phyloP scores from a whole-genome alignment of 2,888 invertebrate genomes.

The Phymatocera aterrima region DNA sequence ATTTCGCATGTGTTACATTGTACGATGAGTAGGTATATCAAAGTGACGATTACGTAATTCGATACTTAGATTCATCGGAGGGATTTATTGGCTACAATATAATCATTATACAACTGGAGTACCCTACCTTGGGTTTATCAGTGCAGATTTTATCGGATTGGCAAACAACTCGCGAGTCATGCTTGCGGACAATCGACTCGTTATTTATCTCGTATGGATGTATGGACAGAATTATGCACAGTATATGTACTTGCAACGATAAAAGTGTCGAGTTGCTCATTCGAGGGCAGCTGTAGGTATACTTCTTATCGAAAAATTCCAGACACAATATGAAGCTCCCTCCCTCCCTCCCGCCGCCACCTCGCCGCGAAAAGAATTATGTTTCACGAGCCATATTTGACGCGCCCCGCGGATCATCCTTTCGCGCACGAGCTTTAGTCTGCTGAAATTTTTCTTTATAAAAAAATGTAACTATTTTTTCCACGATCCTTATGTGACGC shows the following conservation, averaged over 20 bases:
- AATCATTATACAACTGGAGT: conserved; percentile 8
- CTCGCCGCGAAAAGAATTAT: conserved; percentile 15
- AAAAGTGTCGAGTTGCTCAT: conserved; percentile 29
- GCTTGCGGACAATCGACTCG: conserved; percentile 6
- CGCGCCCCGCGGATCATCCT: conserved; percentile 5
- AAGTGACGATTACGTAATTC: not conserved
- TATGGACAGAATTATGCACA: too few relatives aligned
- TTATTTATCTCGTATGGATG: not conserved
- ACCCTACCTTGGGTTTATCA: not conserved
- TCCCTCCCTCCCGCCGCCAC: not conserved
- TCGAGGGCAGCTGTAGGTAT: not conserved
- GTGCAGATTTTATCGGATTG: not conserved
- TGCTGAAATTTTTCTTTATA: not conserved
- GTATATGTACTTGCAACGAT: not conserved
- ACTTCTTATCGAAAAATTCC: conserved; percentile 19
- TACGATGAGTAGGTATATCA: too few relatives aligned
- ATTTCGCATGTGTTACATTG: not conserved
- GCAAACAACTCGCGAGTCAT: not conserved
- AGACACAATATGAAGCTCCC: conserved; percentile 43
- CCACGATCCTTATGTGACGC: too few relatives aligned
- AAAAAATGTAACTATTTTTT: too few relatives aligned
- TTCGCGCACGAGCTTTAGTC: conserved; percentile 7
- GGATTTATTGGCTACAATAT: conserved; percentile 17
- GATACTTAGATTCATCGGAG: conserved; percentile 16
- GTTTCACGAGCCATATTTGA: conserved; percentile 45